Evolutionary conservation across 92 coral and sea anemone genomes (phyloP).

Genomic region (Meandrina meandrites): DNA sequence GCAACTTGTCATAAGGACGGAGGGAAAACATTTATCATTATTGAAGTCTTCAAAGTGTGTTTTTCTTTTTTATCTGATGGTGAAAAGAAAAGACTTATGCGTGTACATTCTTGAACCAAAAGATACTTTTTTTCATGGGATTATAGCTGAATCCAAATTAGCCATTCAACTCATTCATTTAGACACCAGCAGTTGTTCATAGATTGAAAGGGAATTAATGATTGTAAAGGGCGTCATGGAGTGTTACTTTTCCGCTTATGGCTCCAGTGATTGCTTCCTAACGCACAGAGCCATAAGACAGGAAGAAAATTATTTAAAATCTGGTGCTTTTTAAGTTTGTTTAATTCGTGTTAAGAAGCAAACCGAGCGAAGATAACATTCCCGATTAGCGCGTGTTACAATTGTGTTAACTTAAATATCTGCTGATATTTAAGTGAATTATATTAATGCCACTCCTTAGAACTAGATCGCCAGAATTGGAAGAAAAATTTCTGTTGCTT

Average conservation of each 20-base stretch:
- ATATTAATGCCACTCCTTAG: not conserved
- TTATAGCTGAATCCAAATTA: slow-evolving; percentile 32
- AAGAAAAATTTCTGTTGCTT: not conserved
- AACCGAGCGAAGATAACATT: not conserved
- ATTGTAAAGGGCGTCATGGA: slow-evolving; percentile 26
- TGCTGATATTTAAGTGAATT: not conserved
- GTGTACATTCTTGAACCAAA: not conserved
- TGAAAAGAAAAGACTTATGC: not conserved
- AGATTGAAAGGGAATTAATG: slow-evolving; percentile 44
- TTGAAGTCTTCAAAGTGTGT: not conserved
- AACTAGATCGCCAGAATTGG: not conserved
- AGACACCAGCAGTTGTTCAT: slow-evolving; percentile 29
- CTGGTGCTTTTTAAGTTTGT: slow-evolving; percentile 1
- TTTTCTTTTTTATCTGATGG: not conserved
- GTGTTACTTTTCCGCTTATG: slow-evolving; percentile 39
- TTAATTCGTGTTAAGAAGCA: not conserved
- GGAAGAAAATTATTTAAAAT: slow-evolving; percentile 7
- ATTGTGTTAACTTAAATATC: not conserved
- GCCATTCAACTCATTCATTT: slow-evolving; percentile 32
- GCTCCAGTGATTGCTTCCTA: slow-evolving; percentile 15
- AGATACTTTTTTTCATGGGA: slow-evolving; percentile 29
- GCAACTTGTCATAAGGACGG: slow-evolving; percentile 17
- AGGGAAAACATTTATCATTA: not conserved
- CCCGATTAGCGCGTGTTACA: not conserved
- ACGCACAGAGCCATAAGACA: slow-evolving; percentile 5